These are phyloP conservation scores for Hippopotamyrus pictus DNA, from an alignment of 2,797 vertebrate genomes.

Conservation along the genomic window DNA sequence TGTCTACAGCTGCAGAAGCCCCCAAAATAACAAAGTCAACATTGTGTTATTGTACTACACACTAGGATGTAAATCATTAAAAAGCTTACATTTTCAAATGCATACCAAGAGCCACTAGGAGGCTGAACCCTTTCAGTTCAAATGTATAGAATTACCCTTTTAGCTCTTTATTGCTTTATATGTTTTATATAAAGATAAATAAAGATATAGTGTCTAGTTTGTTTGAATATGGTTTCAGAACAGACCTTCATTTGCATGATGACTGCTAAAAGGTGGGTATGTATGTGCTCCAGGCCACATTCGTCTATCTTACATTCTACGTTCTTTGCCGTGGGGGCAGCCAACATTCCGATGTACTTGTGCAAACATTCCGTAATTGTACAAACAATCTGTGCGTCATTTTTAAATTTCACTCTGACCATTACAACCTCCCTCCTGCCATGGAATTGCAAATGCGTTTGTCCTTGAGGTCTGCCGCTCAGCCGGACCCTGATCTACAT, in stretches of 20 bases:
- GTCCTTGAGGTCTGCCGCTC: not conserved
- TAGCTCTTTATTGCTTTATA: not conserved
- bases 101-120: not conserved
- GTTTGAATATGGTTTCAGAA: not conserved
- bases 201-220: not conserved
- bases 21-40: not conserved
- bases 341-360: slow-evolving; percentile 15
- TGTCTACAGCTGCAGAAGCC: not conserved
- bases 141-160: not conserved
- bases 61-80: not conserved
- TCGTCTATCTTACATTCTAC: not conserved
- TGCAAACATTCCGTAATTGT: slow-evolving; percentile 12
- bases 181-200: too few relatives aligned
- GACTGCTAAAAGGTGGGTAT: not conserved
- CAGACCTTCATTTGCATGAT: not conserved
- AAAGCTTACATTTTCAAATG: not conserved
- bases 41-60: not conserved
- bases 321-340: not conserved
- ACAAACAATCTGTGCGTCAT: slow-evolving; percentile 6
- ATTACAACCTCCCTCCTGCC: not conserved
- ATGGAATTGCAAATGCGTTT: not conserved
- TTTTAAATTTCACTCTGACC: not conserved
- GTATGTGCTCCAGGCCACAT: not conserved
- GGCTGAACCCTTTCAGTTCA: not conserved
- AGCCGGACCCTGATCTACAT: not conserved